Evolutionary conservation across 1,140 invertebrate genomes (phyloP), one percentile per base, ranked within the genome.

Genomic region (Charaxes varanes): DNA sequence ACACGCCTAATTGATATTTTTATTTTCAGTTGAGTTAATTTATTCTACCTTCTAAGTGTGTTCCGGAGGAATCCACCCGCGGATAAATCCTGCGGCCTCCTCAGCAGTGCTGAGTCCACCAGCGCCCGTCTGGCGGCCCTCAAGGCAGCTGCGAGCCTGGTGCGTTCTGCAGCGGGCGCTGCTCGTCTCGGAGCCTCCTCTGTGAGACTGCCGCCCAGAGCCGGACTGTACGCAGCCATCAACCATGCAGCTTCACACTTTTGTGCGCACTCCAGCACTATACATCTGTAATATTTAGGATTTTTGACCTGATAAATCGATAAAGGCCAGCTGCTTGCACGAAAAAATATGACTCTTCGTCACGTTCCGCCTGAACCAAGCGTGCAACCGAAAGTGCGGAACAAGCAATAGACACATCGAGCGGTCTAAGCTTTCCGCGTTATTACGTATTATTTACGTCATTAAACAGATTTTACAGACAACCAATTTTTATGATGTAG

Each of bases 191-290:
- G 56, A 10, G 76, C 59, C 55, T 92, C 93, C 61, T 96, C 93
- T 7, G 92, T 93, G 26, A 97, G 90, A 89, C 95, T 96, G 17
- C 90, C 90, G 3, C 93, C 93, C 22, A 97, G 85, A 6, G 89
- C 83, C 0, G 95, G 94, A 59, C 90, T 96, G 70, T 98, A 98
- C 22, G 94, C 95, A 2, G 95, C 93, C 54, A 97, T 96, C 12
- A 98, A 81, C 63, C 94, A 94, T 3, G 95, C 96, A 41, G 97
- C 96, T 85, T 97, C 95, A 51, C 91, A 88, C 70, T 97, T 97
- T 61, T 95, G 93, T 6, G 86, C 70, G 1, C 95, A 96, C 76
- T 97, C 96, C 67, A 98, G 96, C 7, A 97, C 95, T 74, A 96
- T 97, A 82, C 95, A 97, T 57, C 94, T 94, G 85, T 91, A 31